Evolutionary conservation across 1,140 invertebrate genomes (phyloP).

Genomic region (Diorhabda sublineata): DNA sequence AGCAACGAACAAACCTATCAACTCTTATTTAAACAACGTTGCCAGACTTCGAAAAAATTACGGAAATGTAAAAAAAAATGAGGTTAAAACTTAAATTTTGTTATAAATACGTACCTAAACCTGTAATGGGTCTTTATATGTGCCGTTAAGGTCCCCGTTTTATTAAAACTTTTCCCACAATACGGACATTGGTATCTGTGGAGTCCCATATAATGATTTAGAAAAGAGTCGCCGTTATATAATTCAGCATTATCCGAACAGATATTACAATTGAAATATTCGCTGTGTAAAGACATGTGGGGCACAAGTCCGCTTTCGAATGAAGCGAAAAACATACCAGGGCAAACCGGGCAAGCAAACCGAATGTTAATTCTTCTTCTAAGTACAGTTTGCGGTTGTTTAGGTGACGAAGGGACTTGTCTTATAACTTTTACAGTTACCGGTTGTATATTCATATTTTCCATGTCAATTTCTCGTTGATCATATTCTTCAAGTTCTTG

Average conservation of each 20-base stretch:
- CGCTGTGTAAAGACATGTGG: slow-evolving; percentile 1
- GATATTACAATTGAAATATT: background rate
- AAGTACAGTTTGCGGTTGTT: background rate
- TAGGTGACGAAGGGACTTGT: background rate
- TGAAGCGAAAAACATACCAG: background rate
- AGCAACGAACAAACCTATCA: no score
- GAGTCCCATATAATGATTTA: background rate
- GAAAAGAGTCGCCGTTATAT: background rate
- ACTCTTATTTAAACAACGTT: no score
- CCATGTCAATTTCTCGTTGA: background rate
- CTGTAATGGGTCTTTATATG: slow-evolving; percentile 6
- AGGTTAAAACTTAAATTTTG: no score
- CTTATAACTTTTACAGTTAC: background rate
- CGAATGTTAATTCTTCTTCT: slow-evolving; percentile 9
- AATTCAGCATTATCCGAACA: background rate
- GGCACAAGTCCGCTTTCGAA: slow-evolving; percentile 1
- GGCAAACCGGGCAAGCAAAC: slow-evolving; percentile 7
- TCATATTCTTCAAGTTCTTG: slow-evolving; percentile 6
- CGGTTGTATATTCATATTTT: background rate
- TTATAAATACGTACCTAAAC: background rate
- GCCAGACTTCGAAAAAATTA: no score
- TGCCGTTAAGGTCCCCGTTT: background rate
- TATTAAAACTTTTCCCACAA: slow-evolving; percentile 8
- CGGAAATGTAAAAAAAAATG: no score
- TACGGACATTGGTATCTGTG: slow-evolving; percentile 13